phyloP scores from a whole-genome alignment of 2,113 vertebrate species.

The Polypterus bichir region DNA sequence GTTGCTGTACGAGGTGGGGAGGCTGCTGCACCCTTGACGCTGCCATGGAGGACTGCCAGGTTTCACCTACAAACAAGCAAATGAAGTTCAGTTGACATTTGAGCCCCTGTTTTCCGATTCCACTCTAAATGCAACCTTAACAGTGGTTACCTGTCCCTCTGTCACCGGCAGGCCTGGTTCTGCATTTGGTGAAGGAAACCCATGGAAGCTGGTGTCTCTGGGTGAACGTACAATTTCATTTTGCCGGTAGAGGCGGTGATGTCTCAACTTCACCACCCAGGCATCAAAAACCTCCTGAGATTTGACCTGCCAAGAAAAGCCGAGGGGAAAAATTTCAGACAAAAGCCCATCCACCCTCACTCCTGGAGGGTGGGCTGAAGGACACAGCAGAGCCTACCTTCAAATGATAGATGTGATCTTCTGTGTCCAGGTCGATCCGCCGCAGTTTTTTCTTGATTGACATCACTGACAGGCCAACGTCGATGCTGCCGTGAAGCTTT shows the following conservation, averaged over 20 bases:
- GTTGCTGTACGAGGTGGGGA: conserved; percentile 79
- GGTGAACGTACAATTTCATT: conserved; percentile 96
- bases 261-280: conserved; percentile 86
- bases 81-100: background rate
- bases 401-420: conserved; percentile 96
- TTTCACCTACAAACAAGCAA: conserved; percentile 43
- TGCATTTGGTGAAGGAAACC: conserved; percentile 68
- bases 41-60: conserved; percentile 64
- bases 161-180: conserved; percentile 74
- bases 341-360: background rate
- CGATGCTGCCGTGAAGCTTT: conserved; percentile 93
- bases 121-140: background rate
- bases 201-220: conserved; percentile 76
- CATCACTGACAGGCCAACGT: conserved; percentile 95
- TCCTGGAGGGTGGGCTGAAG: background rate
- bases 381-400: conserved; percentile 56
- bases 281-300: conserved; percentile 92
- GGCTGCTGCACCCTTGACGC: conserved; percentile 54
- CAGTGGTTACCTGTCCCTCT: conserved; percentile 65
- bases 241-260: conserved; percentile 89
- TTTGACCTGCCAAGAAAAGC: conserved; percentile 63
- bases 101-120: background rate
- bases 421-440: conserved; percentile 92
- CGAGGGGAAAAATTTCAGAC: background rate
- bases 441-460: conserved; percentile 94